Conservation (phyloP, 2,888 invertebrate species). For the Metacarcinus magister region DNA sequence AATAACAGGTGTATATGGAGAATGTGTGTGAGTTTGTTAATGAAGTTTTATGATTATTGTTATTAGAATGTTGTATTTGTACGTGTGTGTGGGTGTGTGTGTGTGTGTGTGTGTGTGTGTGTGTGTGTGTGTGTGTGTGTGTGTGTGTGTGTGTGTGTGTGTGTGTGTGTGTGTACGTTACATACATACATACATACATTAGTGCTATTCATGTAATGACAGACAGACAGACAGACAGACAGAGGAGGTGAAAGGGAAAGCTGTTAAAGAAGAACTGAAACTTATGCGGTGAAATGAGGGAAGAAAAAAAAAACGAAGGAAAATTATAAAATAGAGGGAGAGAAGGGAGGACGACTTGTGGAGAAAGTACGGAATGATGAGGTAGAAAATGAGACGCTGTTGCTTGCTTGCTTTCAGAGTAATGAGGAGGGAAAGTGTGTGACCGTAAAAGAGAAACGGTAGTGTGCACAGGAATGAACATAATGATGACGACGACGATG, state of each 20-base stretch:
- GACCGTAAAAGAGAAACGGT: background rate
- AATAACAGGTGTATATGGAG: background rate
- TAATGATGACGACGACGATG: background rate
- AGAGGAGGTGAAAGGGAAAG: background rate
- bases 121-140: background rate
- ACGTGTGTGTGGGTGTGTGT: background rate
- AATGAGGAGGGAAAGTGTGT: conserved; percentile 22
- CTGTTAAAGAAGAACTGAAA: background rate
- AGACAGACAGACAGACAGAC: background rate
- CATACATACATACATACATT: background rate
- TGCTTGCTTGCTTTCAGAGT: background rate
- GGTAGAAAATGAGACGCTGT: conserved; percentile 11
- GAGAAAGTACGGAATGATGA: conserved; percentile 31
- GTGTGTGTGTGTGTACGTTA: conserved; percentile 11
- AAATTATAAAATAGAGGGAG: background rate
- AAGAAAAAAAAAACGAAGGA: background rate
- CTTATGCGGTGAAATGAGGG: background rate
- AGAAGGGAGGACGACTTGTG: background rate
- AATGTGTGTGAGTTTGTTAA: background rate
- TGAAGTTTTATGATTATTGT: background rate
- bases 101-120: background rate
- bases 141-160: conserved; percentile 2
- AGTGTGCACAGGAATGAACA: conserved; percentile 9
- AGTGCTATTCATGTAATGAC: background rate
- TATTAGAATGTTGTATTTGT: background rate